These are phyloP conservation scores for Chloromyia formosa DNA, from an alignment of 2,888 invertebrate species.

Conservation along the genomic window DNA sequence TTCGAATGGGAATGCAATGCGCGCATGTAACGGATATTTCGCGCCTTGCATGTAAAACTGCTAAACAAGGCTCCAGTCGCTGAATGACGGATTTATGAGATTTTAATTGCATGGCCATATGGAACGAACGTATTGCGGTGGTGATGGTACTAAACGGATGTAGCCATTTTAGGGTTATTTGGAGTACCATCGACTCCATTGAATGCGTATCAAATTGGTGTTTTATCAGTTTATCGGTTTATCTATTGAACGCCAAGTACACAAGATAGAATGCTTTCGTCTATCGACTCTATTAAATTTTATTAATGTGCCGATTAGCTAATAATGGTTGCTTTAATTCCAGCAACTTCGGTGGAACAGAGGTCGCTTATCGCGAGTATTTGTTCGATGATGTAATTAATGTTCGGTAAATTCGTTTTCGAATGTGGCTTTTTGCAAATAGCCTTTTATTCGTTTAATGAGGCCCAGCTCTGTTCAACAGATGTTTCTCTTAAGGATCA, in stretches of 20 bases:
- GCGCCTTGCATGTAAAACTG: slow-evolving; percentile 20
- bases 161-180: background rate
- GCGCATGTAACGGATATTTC: slow-evolving; percentile 30
- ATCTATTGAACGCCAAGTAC: slow-evolving; percentile 25
- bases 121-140: background rate
- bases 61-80: slow-evolving; percentile 38
- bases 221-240: slow-evolving; percentile 16
- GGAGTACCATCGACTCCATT: background rate
- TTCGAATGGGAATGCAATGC: slow-evolving; percentile 16
- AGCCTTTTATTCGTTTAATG: slow-evolving; percentile 14
- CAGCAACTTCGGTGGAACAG: slow-evolving; percentile 11
- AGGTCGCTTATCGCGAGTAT: slow-evolving; percentile 35
- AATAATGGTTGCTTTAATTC: slow-evolving; percentile 19
- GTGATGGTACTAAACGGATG: background rate
- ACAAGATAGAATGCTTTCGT: background rate
- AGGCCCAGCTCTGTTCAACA: slow-evolving; percentile 34
- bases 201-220: slow-evolving; percentile 5
- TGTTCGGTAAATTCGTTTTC: slow-evolving; percentile 32
- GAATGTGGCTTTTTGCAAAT: slow-evolving; percentile 4
- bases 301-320: slow-evolving; percentile 34
- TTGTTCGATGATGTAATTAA: slow-evolving; percentile 35
- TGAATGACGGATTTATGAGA: slow-evolving; percentile 39
- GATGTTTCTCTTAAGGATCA: slow-evolving; percentile 37
- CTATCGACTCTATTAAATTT: slow-evolving; percentile 38
- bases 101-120: slow-evolving; percentile 42